phyloP scores from a whole-genome alignment of 2,888 invertebrate species.

The Drosophila acutilabella region DNA sequence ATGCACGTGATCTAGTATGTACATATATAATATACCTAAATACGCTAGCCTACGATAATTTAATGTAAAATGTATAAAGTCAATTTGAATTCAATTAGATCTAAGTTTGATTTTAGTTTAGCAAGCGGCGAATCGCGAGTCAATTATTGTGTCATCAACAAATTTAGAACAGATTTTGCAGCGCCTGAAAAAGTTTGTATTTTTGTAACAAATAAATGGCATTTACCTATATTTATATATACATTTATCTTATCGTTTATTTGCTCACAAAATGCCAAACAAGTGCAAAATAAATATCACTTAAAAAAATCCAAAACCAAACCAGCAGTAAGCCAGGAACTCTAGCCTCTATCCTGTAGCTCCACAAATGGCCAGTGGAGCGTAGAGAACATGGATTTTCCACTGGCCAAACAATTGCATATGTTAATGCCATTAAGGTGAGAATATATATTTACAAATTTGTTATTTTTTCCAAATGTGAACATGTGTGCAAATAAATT shows the following conservation, averaged over 20 bases:
- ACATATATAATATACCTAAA: conserved; percentile 32
- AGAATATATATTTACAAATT: conserved; percentile 50
- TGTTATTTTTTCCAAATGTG: conserved; percentile 60
- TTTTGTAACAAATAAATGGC: conserved; percentile 61
- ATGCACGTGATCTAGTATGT: conserved; percentile 77
- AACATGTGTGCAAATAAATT: conserved; percentile 82
- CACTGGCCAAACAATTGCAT: conserved; percentile 67
- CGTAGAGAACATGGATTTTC: conserved; percentile 52
- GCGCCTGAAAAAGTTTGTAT: conserved; percentile 26
- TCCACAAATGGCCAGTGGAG: conserved; percentile 16
- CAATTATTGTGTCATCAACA: conserved; percentile 73
- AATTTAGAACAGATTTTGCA: conserved; percentile 38
- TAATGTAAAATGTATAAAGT: conserved; percentile 65
- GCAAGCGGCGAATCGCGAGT: conserved; percentile 52
- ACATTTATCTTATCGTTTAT: conserved; percentile 76
- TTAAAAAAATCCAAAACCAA: conserved; percentile 35
- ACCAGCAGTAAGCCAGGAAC: conserved; percentile 20
- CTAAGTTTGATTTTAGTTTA: conserved; percentile 34
- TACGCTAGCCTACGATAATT: conserved; percentile 32
- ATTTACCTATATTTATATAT: conserved; percentile 54
- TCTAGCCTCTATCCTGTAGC: conserved; percentile 51
- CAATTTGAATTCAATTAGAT: conserved; percentile 26
- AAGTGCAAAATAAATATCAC: conserved; percentile 80
- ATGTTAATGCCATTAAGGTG: conserved; percentile 60
- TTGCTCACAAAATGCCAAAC: conserved; percentile 65